Evolutionary conservation across 2,113 vertebrate genomes (phyloP).

Genomic region (Paradoxurus hermaphroditus): DNA sequence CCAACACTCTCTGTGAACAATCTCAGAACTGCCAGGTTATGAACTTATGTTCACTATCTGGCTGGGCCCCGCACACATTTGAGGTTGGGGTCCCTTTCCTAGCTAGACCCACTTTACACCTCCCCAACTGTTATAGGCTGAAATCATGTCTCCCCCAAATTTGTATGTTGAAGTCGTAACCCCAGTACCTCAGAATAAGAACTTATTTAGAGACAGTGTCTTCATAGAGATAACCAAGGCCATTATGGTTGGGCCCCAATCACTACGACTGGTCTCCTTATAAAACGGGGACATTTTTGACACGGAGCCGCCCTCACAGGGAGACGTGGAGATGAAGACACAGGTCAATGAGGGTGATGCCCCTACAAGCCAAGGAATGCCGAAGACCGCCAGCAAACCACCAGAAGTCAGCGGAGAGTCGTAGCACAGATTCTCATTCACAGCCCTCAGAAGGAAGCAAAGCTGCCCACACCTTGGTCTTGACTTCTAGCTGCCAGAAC

Average conservation of each 20-base stretch:
- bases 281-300: not conserved
- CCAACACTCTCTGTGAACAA: not conserved
- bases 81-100: not conserved
- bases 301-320: not conserved
- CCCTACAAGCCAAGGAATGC: not conserved
- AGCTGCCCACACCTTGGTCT: not conserved
- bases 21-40: not conserved
- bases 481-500: not conserved
- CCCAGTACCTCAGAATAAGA: not conserved
- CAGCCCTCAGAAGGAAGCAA: not conserved
- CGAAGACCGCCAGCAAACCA: not conserved
- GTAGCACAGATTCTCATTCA: rapidly evolving
- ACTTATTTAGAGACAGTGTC: not conserved
- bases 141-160: not conserved
- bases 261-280: not conserved
- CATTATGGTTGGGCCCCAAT: not conserved
- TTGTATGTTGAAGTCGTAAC: not conserved
- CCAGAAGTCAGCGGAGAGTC: not conserved
- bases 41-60: not conserved
- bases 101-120: not conserved
- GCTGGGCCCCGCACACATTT: not conserved
- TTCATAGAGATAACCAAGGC: not conserved
- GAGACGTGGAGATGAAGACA: not conserved
- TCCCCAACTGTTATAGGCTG: not conserved
- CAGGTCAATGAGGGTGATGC: not conserved